Base-by-base conservation (phyloP, 2,888 invertebrate species). In the Blomia tropicalis region DNA sequence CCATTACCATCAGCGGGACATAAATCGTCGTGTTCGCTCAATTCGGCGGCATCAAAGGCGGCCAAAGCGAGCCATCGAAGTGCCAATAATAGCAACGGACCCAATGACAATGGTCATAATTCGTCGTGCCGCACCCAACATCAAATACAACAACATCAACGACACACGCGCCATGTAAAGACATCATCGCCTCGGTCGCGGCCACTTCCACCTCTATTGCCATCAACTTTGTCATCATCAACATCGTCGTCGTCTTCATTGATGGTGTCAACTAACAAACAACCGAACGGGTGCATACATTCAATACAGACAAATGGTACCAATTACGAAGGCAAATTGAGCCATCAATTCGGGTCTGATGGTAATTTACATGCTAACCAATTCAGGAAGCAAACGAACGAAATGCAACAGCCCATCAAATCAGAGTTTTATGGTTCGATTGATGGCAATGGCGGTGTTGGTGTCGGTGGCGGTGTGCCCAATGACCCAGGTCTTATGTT, bases 81-180 rank as follows among this genome's bases (percentile, higher is more conserved):
- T 17, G 29, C 11, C 54, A 54, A 54, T 23, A 54, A 54, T 54
- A 54, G 25, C 54, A 54, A 54, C 54, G 25, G 11, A 7, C 54
- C 5, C 54, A 54, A 54, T 23, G 25, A 19, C 54, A 54, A 19
- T 27, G 51, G 51, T 47, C 51, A 47, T 47, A 47, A 47, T 27
- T 47, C 22, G n/a, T n/a, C n/a, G 23, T 47, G 51, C 51, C 51
- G 51, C 51, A 47, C 51, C 51, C 51, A 25, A n/a, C n/a, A n/a
- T n/a, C n/a, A n/a, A n/a, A n/a, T n/a, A n/a, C n/a, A n/a, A n/a
- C n/a, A n/a, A n/a, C n/a, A n/a, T n/a, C n/a, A n/a, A n/a, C n/a
- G n/a, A n/a, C 51, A 47, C 51, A 47, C 51, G 51, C 51, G 51
- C 51, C 51, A 47, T 17, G 7, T 17, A 17, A 36, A 36, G 36